Percentiles rank a stretch among this genome's conserved stretches.
These are phyloP conservation scores for Halocynthia roretzi DNA, from an alignment of 23 tunicate species.

Conservation along the genomic window DNA sequence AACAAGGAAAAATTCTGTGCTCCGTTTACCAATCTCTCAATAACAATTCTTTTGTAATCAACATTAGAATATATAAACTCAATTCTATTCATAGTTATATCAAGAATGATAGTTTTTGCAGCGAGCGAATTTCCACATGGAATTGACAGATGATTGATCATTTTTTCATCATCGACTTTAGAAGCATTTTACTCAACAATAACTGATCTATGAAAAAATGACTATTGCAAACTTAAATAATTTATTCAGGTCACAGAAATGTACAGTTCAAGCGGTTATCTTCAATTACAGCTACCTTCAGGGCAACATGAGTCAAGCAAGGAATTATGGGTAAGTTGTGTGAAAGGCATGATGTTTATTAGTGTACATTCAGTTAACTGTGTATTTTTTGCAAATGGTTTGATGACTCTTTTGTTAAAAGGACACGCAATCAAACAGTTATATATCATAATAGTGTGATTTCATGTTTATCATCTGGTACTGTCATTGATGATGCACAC, in stretches of 20 bases:
- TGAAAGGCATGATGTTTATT: background rate
- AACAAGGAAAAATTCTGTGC: too few relatives aligned
- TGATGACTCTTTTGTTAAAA: too few relatives aligned
- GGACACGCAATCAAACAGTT: too few relatives aligned
- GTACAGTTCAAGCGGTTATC: slow-evolving; percentile 75
- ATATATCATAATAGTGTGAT: too few relatives aligned
- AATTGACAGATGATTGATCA: too few relatives aligned
- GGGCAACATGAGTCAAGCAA: slow-evolving; percentile 51
- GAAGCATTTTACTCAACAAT: background rate
- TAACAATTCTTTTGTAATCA: background rate
- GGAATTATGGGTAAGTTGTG: slow-evolving; percentile 58
- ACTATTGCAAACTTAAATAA: background rate
- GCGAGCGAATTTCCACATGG: too few relatives aligned
- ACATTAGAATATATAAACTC: background rate
- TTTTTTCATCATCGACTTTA: background rate
- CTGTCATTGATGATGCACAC: too few relatives aligned
- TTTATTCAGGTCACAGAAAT: slow-evolving; percentile 71
- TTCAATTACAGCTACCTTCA: slow-evolving; percentile 76
- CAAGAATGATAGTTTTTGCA: too few relatives aligned
- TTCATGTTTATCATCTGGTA: too few relatives aligned
- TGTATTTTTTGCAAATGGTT: too few relatives aligned
- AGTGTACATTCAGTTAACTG: too few relatives aligned
- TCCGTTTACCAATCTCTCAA: background rate
- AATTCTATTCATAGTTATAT: too few relatives aligned
- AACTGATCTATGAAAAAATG: background rate